phyloP scores from a whole-genome alignment of 2,113 vertebrate genomes.

The Thamnaconus septentrionalis region DNA sequence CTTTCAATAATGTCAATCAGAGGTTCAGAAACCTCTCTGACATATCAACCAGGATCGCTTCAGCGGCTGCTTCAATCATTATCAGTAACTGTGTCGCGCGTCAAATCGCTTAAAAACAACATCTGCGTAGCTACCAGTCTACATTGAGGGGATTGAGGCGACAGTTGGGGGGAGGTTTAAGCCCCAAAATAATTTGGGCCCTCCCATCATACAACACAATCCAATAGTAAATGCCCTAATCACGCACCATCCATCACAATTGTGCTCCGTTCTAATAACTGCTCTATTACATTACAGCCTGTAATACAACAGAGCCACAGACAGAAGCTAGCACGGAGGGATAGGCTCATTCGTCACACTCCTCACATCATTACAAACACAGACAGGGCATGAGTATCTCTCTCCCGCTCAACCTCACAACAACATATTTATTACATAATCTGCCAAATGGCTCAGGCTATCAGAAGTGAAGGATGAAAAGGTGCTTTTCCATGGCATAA shows the following conservation, averaged over 20 bases:
- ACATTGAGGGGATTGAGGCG: background rate
- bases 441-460: constrained; percentile 49
- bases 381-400: constrained; percentile 30
- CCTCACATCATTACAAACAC: constrained; percentile 25
- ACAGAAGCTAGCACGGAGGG: constrained; percentile 26
- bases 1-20: too few relatives aligned
- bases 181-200: constrained; percentile 4
- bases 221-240: constrained; percentile 18
- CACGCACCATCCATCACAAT: constrained; percentile 35
- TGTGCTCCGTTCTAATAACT: constrained; percentile 29
- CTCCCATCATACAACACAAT: too few relatives aligned
- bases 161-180: constrained; percentile 2
- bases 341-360: constrained; percentile 29
- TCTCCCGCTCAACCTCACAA: constrained; percentile 23
- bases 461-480: constrained; percentile 28
- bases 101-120: too few relatives aligned
- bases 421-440: constrained; percentile 57
- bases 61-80: too few relatives aligned
- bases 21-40: too few relatives aligned
- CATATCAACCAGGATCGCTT: too few relatives aligned
- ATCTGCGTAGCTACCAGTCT: too few relatives aligned
- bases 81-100: too few relatives aligned
- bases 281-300: constrained; percentile 50
- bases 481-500: constrained; percentile 19
- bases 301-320: constrained; percentile 40